These are phyloP conservation scores for Bombus sylvicola DNA, from an alignment of 1,140 invertebrate species.

Conservation along the genomic window DNA sequence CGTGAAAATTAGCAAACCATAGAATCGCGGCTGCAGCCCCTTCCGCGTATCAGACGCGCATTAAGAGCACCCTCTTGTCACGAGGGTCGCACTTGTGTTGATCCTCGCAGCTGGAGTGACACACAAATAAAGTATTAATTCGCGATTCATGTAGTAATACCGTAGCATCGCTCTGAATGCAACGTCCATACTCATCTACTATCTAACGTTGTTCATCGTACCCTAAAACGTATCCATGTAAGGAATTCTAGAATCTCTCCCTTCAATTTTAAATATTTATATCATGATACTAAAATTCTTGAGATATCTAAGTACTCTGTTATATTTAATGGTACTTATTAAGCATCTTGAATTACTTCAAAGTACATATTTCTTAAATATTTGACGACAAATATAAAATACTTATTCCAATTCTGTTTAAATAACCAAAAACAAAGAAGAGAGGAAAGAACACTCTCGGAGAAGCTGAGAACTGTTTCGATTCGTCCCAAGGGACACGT, in stretches of 20 bases:
- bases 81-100: conserved; percentile 77
- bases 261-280: too few relatives aligned
- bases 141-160: conserved; percentile 67
- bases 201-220: not conserved
- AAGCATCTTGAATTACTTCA: not conserved
- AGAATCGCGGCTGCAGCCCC: conserved; percentile 57
- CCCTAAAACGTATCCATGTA: too few relatives aligned
- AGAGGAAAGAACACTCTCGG: not conserved
- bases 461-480: not conserved
- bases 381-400: not conserved
- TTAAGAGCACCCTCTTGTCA: conserved; percentile 67
- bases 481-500: conserved; percentile 13
- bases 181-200: not conserved
- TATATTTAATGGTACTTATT: too few relatives aligned
- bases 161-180: conserved; percentile 1
- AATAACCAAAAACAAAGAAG: not conserved
- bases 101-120: conserved; percentile 81
- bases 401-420: not conserved
- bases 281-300: too few relatives aligned
- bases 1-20: conserved; percentile 79
- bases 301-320: too few relatives aligned
- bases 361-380: not conserved
- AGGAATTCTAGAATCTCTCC: too few relatives aligned
- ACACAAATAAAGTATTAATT: conserved; percentile 81
- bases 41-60: conserved; percentile 57